Base-by-base conservation (phyloP, 2,797 vertebrate species). In the Acipenser transmontanus region DNA sequence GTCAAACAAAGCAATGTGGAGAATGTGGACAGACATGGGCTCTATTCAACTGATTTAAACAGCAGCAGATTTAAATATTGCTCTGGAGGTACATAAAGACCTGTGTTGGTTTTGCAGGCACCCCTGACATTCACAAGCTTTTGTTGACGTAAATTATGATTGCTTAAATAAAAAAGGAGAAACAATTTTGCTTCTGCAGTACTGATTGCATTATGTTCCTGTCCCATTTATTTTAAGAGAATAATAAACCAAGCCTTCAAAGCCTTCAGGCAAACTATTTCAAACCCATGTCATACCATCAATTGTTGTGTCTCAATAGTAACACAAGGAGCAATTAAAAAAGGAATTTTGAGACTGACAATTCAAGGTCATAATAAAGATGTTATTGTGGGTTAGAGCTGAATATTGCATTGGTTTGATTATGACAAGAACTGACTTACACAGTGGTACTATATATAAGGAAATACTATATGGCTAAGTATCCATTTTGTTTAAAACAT, bases 271-370 rank as follows among this genome's bases (percentile, higher is more conserved):
- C 52, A 59, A 34, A 10, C 6, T 12, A 17, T 57, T 63, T 47
- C 61, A 52, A 65, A 14, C 7, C 51, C 34, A 51, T 49, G 14
- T 66, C 59, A 66, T 7, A 10, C 50, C 56, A 59, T 59, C 68
- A 65, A 59, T 9, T n/a, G 59, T 9, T 68, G 48, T 61, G 49
- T 65, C 65, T 51, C 65, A 20, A 64, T 64, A 60, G 67, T 62
- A 64, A 62, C 67, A 63, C 47, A 14, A 68, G 67, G 12, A 17
- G 63, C 48, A 67, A 61, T 52, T 59, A 67, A 61, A 61, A 61
- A 48, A 67, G 61, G 11, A 47, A 8, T 17, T 47, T 50, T 51
- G 50, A 47, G 12, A 34, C 59, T 52, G 66, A 67, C 51, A 17
- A 62, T 51, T 12, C 14, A 67, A 59, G 49, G 47, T 57, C 48